phyloP scores from a whole-genome alignment of 2,113 vertebrate species.

The Irena cyanogastra region DNA sequence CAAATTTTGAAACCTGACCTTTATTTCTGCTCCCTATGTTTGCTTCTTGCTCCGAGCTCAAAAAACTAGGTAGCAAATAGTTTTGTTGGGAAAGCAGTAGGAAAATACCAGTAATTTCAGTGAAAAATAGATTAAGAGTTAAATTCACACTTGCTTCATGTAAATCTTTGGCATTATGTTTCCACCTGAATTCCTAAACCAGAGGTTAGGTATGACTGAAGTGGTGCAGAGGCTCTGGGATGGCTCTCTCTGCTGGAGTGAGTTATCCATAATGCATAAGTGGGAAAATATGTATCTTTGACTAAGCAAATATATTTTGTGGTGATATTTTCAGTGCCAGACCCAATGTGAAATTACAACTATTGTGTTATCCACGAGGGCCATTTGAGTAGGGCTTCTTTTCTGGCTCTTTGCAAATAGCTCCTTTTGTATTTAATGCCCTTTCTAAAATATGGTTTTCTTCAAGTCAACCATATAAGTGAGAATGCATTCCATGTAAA shows the following conservation, averaged over 20 bases:
- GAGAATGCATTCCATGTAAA: background rate
- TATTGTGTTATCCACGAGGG: background rate
- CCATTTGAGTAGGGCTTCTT: background rate
- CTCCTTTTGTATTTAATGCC: background rate
- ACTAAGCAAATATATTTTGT: background rate
- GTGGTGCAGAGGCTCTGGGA: background rate
- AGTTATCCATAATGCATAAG: background rate
- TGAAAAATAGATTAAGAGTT: background rate
- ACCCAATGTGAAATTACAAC: background rate
- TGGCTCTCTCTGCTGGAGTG: background rate
- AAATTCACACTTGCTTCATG: background rate
- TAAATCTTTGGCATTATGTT: background rate
- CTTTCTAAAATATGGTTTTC: background rate
- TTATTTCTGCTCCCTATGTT: background rate
- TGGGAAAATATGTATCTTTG: background rate
- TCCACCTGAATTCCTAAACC: background rate
- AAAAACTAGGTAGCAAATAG: background rate
- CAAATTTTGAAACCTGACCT: background rate
- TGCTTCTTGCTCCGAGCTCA: background rate
- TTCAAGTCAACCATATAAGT: background rate
- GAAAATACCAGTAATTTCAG: background rate
- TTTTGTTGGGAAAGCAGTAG: background rate
- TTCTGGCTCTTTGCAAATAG: background rate
- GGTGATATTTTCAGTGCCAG: background rate
- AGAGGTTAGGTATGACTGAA: background rate